phyloP scores from a whole-genome alignment of 2,113 vertebrate genomes.

The Poecile atricapillus region DNA sequence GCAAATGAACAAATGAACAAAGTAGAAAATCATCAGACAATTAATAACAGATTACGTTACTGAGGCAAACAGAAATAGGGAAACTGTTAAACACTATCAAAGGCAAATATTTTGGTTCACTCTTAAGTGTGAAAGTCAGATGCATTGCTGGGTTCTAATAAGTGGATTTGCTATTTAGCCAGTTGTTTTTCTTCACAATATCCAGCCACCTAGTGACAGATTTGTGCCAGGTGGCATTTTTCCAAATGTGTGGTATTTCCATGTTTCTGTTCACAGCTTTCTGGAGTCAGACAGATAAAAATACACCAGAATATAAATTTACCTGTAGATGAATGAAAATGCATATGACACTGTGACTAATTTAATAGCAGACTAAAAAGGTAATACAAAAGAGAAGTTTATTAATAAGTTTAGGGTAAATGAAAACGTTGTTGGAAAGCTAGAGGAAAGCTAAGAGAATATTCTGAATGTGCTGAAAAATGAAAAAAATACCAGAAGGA shows the following conservation, averaged over 20 bases:
- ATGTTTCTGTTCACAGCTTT: constrained; percentile 60
- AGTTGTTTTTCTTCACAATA: constrained; percentile 38
- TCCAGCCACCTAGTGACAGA: constrained; percentile 44
- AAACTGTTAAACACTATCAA: background rate
- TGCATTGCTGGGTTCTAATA: constrained; percentile 21
- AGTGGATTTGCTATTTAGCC: constrained; percentile 51
- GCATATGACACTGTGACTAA: background rate
- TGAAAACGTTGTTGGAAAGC: background rate
- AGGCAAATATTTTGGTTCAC: constrained; percentile 39
- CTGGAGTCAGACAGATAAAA: constrained; percentile 67
- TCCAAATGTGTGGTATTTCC: constrained; percentile 63
- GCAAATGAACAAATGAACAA: background rate
- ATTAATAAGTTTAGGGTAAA: background rate
- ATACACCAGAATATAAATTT: constrained; percentile 17
- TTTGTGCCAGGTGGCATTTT: constrained; percentile 62
- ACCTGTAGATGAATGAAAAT: constrained; percentile 5
- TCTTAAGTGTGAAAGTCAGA: background rate
- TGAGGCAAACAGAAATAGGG: background rate
- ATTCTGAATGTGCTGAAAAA: background rate
- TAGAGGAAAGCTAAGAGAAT: background rate
- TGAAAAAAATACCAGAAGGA: background rate
- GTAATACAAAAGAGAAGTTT: background rate
- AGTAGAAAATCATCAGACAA: background rate
- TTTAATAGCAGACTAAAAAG: background rate
- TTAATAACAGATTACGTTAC: background rate